Base-by-base conservation (phyloP, 1,140 invertebrate genomes). In the Venturia canescens region DNA sequence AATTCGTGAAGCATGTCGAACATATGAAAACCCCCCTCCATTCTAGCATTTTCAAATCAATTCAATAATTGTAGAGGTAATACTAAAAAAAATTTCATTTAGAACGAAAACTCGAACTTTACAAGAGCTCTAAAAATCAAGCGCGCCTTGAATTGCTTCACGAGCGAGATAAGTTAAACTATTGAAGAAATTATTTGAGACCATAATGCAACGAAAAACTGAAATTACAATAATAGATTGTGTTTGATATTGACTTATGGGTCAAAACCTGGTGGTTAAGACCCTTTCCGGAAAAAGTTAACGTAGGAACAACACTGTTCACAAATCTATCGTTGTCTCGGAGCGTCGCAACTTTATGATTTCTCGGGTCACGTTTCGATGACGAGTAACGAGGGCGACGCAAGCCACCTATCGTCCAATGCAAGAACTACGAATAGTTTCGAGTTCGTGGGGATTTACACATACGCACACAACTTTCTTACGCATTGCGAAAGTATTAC, bases 201-300 rank as follows among this genome's bases (percentile, higher is more conserved):
- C n/a, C n/a, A n/a, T n/a, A n/a, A n/a, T n/a, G n/a, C n/a, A n/a
- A n/a, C n/a, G n/a, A n/a, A n/a, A n/a, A n/a, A n/a, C n/a, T n/a
- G n/a, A n/a, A n/a, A n/a, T n/a, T n/a, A n/a, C n/a, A n/a, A n/a
- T n/a, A n/a, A n/a, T n/a, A n/a, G n/a, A n/a, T 79, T 70, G 15
- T 26, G 11, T 21, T 79, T 70, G 0, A 1, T 63, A 15, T 27
- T 69, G 9, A 0, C 3, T 72, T 18, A 18, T 72, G 85, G 87
- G 85, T 82, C 86, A 23, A 81, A 85, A 84, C 85, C 82, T 67
- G 16, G 34, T 48, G 80, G 81, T 72, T 78, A 77, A 63, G 85
- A 88, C 84, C 88, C 83, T 88, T 88, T 87, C 88, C 72, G 3
- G 88, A 89, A 3, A 89, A 87, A 89, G 74, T 88, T 69, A 85